These are phyloP conservation scores for Argyresthia albistria DNA, from an alignment of 2,888 invertebrate species.

Conservation along the genomic window DNA sequence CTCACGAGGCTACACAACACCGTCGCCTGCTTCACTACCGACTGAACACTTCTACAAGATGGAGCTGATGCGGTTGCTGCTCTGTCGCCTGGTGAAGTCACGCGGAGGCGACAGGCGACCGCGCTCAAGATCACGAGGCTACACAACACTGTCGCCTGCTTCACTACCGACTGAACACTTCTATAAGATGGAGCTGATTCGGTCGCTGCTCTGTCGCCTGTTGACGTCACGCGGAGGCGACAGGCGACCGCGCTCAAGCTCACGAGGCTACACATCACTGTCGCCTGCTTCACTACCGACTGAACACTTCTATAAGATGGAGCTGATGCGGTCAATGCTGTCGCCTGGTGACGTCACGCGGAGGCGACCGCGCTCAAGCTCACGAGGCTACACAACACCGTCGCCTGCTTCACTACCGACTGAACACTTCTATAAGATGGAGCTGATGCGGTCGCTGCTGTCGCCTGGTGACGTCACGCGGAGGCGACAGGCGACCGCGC, in stretches of 20 bases:
- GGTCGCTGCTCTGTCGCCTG: slow-evolving; percentile 32
- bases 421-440: slow-evolving; percentile 36
- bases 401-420: slow-evolving; percentile 6
- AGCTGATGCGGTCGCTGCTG: slow-evolving; percentile 38
- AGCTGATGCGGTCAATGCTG: slow-evolving; percentile 39
- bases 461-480: slow-evolving; percentile 27
- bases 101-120: slow-evolving; percentile 24
- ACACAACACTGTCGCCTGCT: slow-evolving; percentile 13
- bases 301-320: slow-evolving; percentile 36
- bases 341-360: slow-evolving; percentile 27
- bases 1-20: slow-evolving; percentile 23
- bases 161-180: slow-evolving; percentile 15
- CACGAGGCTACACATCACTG: slow-evolving; percentile 20
- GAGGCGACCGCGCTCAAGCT: slow-evolving; percentile 24
- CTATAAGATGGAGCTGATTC: slow-evolving; percentile 38
- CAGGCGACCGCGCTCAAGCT: slow-evolving; percentile 22
- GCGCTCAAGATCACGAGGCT: slow-evolving; percentile 24
- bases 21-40: slow-evolving; percentile 5
- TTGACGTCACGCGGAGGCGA: slow-evolving; percentile 27
- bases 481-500: slow-evolving; percentile 22
- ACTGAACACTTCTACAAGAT: slow-evolving; percentile 31
- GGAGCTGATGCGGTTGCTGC: slow-evolving; percentile 40
- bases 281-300: slow-evolving; percentile 6
- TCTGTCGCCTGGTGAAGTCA: slow-evolving; percentile 27
- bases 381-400: slow-evolving; percentile 20